Evolutionary conservation across 2,113 vertebrate genomes (phyloP), one percentile per base, ranked within the genome.

Genomic region (Macaca mulatta): DNA sequence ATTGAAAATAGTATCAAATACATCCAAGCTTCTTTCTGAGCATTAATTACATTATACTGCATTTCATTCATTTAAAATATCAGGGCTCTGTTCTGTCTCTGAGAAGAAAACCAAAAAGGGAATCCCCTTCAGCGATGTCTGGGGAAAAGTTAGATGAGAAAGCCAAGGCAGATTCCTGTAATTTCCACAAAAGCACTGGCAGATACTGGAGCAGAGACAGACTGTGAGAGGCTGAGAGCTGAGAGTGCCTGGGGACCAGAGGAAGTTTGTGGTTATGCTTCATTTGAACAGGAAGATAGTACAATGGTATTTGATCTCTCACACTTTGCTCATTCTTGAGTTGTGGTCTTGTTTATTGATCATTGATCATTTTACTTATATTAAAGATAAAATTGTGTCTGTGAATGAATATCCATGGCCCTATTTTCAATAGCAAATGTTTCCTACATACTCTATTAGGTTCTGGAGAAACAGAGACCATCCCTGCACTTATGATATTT

Each of bases 21-120:
- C 8, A 64, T 55, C 18, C 22, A 78, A 57, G n/a, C 9, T 61
- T 93, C n/a, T 86, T 92, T 86, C 79, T 92, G 92, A 97, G 64
- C 1, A 87, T 9, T 20, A 59, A 72, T 27, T 86, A 57, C 45
- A 67, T 96, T 72, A 93, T 25, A 61, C 4, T 40, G 35, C 7
- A 57, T 75, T 77, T 84, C 48, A 91, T 61, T 87, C 25, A 80
- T 50, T 78, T 90, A 50, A 84, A 88, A 80, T 77, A 79, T 23
- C 59, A 22, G 43, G 25, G 23, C 30, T 92, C 48, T 83, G 40
- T 79, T 92, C 70, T 57, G 8, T 55, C 64, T 78, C 61, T 80
- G 69, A 67, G 32, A 27, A 95, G 35, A 78, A 35, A 32, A 79
- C 14, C 30, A 45, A 84, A 85, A 38, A 20, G 22, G 32, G 6